Percentiles rank a stretch among this genome's conserved stretches.
phyloP scores from a whole-genome alignment of 2,888 invertebrate genomes.

The Mylabris sibirica region DNA sequence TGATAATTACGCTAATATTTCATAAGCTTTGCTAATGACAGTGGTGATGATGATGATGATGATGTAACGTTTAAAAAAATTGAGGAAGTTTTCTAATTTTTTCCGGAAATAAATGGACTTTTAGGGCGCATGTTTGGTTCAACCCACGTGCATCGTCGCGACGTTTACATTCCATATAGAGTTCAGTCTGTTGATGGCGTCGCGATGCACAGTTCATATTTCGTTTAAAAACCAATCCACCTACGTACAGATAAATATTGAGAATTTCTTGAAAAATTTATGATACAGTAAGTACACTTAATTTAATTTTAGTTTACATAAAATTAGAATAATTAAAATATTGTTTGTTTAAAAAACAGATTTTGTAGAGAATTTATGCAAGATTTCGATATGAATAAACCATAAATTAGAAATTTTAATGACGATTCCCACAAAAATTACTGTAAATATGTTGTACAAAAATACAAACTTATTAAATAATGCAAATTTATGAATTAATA shows the following conservation, averaged over 20 bases:
- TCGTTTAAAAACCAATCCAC: background rate
- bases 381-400: background rate
- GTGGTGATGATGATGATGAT: background rate
- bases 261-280: background rate
- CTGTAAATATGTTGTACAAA: background rate
- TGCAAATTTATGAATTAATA: background rate
- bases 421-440: background rate
- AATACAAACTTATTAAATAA: background rate
- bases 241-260: background rate
- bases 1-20: background rate
- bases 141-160: constrained; percentile 40
- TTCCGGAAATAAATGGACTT: background rate
- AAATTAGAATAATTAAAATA: too few species aligned
- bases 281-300: background rate
- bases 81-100: background rate
- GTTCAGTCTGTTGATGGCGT: constrained; percentile 37
- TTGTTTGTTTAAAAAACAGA: too few species aligned
- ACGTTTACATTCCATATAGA: constrained; percentile 27
- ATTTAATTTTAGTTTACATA: background rate
- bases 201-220: constrained; percentile 27
- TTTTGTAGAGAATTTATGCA: background rate
- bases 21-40: background rate
- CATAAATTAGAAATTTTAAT: background rate
- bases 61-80: background rate
- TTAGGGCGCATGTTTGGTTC: constrained; percentile 39